These are phyloP conservation scores for Mycetomoellerius zeteki DNA, from an alignment of 1,140 invertebrate genomes.

Conservation along the genomic window DNA sequence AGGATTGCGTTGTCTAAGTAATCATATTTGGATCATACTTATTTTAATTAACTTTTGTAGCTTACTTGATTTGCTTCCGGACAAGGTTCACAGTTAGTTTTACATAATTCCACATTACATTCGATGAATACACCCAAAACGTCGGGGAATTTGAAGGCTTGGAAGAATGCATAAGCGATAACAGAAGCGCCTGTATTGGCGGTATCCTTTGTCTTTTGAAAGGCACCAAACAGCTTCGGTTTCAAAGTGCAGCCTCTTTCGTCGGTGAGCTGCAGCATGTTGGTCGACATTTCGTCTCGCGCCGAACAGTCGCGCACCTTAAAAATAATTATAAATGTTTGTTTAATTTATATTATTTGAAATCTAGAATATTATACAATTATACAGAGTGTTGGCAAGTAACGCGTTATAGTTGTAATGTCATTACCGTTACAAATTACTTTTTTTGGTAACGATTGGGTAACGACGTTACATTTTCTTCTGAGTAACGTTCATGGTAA, in stretches of 20 bases:
- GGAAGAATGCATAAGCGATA: conserved; percentile 93
- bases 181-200: conserved; percentile 91
- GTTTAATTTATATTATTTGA: background rate
- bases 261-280: conserved; percentile 91
- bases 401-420: too few relatives aligned
- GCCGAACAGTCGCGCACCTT: conserved; percentile 92
- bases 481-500: too few relatives aligned
- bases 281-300: conserved; percentile 89
- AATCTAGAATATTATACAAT: background rate
- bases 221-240: conserved; percentile 93
- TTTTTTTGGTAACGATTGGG: too few relatives aligned
- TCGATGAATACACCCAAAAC: conserved; percentile 94
- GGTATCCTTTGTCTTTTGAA: conserved; percentile 93
- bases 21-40: background rate
- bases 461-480: too few relatives aligned
- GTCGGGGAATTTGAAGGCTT: conserved; percentile 96
- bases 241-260: conserved; percentile 93
- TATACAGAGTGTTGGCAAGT: too few relatives aligned
- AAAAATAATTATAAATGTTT: conserved; percentile 12
- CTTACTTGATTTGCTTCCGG: conserved; percentile 89
- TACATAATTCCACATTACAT: conserved; percentile 95
- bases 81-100: conserved; percentile 92
- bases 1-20: too few relatives aligned
- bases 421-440: too few relatives aligned
- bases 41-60: background rate